Evolutionary conservation across 1,140 invertebrate species (phyloP), one percentile per base, ranked within the genome.

Genomic region (Aethina tumida): DNA sequence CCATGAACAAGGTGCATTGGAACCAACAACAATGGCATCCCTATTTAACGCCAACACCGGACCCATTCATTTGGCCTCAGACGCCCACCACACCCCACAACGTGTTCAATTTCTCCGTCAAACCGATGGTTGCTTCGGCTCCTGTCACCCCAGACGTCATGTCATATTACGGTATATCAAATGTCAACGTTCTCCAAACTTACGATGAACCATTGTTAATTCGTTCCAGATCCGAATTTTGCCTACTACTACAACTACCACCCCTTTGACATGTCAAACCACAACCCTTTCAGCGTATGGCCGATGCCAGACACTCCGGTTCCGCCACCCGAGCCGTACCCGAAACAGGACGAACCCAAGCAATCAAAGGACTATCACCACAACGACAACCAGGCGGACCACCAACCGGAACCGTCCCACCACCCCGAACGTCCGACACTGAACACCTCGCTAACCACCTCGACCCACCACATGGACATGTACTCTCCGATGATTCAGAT

Each of bases 111-210:
- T 49, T 41, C 26, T 45, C 45, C 25, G 32, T 39, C 14, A 50
- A 50, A 22, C 52, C 52, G 3, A 50, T 55, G 42, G 35, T 52
- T 8, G 45, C 52, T 5, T 50, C 50, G 7, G 50, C 47, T 26
- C 47, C 52, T 6, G 45, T 45, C 6, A 55, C 52, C 21, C 50
- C 52, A 8, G 47, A 45, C 22, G 42, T 50, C 10, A 32, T 55
- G 7, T 44, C 50, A 3, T 55, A 52, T 35, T 41, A 50, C 36
- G 50, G 52, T 55, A 35, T 50, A 22, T 27, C 4, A 10, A 35
- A 19, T 22, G n/a, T 22, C 21, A 22, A 9, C 2, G 4, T 19
- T 19, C 2, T 20, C 21, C 4, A 5, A 2, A 24, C 2, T 21
- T 10, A 24, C 8, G 10, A 24, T 24, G 7, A 19, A 35, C 15